Base-by-base conservation (phyloP, 2,797 vertebrate species). In the Malurus splendens region DNA sequence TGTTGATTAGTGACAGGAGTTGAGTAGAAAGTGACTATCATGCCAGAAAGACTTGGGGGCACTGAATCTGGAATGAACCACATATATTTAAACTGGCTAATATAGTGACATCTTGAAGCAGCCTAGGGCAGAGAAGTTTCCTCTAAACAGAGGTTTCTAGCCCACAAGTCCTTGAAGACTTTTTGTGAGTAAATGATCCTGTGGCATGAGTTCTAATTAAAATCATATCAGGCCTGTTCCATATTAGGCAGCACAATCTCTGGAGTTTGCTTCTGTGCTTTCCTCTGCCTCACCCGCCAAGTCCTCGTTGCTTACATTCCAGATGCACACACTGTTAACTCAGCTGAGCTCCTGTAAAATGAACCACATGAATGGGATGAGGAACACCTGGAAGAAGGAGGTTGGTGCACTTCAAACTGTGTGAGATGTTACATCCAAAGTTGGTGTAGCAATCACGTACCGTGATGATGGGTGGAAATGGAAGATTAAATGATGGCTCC, bases 161-260 rank as follows among this genome's bases (percentile, higher is more conserved):
- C 50, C 51, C 60, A 91, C 42, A 76, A 86, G 84, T 77, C 87
- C 74, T 86, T 74, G 73, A 87, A 81, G 57, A 66, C 38, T 89
- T 82, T 88, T 89, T 61, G 62, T 73, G 36, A 89, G 20, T 87
- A 90, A 89, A 90, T 87, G 77, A 90, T 91, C 55, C 80, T 71
- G 42, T 73, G 62, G 62, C 60, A 78, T 74, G 48, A 73, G 39
- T 38, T 87, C 38, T 90, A 95, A 95, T 89, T 90, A 91, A 93
- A 93, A 91, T 94, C 78, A 47, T 50, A 76, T 79, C 41, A 6
- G 28, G 62, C 60, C 86, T 90, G 84, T 87, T 93, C 62, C 66
- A 13, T 44, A 75, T 91, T 93, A 87, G 32, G 33, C 90, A 88
- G 54, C 45, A 36, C 15, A 82, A 32, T 66, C 70, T 81, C 80